Evolutionary conservation across 1,140 invertebrate species (phyloP).

Genomic region (Ctenoplectra terminalis): DNA sequence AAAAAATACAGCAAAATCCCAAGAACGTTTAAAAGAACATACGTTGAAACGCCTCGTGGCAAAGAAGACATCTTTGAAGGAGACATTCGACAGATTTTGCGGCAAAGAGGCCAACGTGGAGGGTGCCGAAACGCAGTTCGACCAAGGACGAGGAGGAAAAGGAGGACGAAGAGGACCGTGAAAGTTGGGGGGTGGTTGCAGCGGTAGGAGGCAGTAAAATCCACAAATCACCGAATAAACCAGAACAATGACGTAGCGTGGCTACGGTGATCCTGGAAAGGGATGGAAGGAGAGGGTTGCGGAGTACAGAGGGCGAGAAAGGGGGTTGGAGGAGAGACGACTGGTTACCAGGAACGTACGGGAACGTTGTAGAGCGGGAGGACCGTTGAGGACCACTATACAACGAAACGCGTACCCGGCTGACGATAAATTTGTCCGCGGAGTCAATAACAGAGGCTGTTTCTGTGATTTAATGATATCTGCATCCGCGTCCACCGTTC

Average conservation of each 20-base stretch:
- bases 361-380: constrained; percentile 58
- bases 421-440: constrained; percentile 83
- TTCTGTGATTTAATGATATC: constrained; percentile 83
- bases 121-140: constrained; percentile 1
- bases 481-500: constrained; percentile 62
- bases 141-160: not conserved
- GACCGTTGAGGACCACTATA: constrained; percentile 69
- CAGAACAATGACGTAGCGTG: constrained; percentile 80
- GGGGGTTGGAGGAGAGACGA: constrained; percentile 30
- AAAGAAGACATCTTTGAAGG: not conserved
- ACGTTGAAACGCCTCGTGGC: no score
- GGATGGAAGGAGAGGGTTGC: constrained; percentile 44
- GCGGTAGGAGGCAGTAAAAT: constrained; percentile 75
- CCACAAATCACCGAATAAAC: constrained; percentile 83
- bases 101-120: not conserved
- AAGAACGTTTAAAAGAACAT: no score
- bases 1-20: no score
- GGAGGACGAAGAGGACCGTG: constrained; percentile 7
- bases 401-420: constrained; percentile 75
- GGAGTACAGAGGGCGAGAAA: constrained; percentile 2
- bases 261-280: constrained; percentile 64
- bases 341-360: constrained; percentile 67
- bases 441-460: constrained; percentile 83
- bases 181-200: constrained; percentile 15
- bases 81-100: not conserved